Percentiles rank a stretch among this genome's conserved stretches.
phyloP scores from a whole-genome alignment of 2,797 vertebrate genomes.

The Apodemus agrarius region DNA sequence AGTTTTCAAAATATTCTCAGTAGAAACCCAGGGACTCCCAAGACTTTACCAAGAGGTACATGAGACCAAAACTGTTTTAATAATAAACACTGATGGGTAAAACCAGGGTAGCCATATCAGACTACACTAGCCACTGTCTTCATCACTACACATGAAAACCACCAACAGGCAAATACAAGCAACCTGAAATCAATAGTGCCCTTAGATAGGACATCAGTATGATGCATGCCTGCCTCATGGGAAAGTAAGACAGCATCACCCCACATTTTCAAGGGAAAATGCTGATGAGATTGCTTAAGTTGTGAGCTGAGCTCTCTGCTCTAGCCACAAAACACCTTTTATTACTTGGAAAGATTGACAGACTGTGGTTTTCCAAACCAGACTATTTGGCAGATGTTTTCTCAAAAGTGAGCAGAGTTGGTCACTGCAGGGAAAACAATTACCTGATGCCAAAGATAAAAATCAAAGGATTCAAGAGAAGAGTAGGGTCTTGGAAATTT shows the following conservation, averaged over 20 bases:
- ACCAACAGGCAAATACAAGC: neutral
- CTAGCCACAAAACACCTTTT: conserved; percentile 15
- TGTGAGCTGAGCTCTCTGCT: neutral
- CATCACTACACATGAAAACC: neutral
- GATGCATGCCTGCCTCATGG: neutral
- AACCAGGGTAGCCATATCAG: neutral
- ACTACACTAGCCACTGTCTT: neutral
- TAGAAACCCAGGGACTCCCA: neutral
- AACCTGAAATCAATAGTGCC: neutral
- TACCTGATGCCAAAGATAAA: conserved; percentile 42
- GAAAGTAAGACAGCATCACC: neutral
- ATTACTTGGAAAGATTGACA: conserved; percentile 26
- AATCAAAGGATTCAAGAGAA: conserved; percentile 55
- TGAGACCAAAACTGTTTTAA: neutral
- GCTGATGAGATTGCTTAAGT: neutral
- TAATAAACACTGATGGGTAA: neutral
- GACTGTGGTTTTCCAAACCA: neutral
- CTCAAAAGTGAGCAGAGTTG: conserved; percentile 50
- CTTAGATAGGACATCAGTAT: neutral
- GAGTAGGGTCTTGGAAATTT: conserved; percentile 58
- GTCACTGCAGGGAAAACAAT: conserved; percentile 35
- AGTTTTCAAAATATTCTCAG: neutral
- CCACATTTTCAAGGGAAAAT: neutral
- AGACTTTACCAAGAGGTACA: neutral
- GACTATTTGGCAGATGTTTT: conserved; percentile 37